A percentile compares a stretch with the other conserved stretches of the same genome.
Conservation (phyloP, 2,797 vertebrate genomes). For the Poecilia velifera region DNA sequence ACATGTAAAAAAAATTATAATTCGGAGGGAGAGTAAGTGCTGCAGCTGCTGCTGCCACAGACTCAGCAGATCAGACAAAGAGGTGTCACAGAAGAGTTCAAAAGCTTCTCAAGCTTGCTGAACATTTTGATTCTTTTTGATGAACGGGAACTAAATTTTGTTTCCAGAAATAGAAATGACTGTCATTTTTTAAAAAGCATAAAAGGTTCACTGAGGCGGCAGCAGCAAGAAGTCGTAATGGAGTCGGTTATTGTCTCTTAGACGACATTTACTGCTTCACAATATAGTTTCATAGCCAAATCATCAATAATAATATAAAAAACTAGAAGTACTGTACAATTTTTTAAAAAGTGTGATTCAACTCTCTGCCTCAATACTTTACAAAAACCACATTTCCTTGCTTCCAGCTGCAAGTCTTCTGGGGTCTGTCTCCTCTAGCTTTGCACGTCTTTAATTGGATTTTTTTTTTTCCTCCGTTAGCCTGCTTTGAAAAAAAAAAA, state of each 20-base stretch:
- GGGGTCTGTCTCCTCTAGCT: neutral
- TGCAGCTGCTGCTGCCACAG: neutral
- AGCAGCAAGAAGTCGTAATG: neutral
- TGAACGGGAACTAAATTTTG: neutral
- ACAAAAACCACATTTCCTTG: neutral
- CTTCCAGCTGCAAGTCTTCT: neutral
- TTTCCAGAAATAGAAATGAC: neutral
- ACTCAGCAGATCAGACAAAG: conserved; percentile 5
- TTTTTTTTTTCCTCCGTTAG: neutral
- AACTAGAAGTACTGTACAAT: too few species aligned
- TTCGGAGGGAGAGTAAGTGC: neutral
- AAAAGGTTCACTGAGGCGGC: neutral
- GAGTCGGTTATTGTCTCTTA: neutral
- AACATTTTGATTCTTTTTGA: neutral
- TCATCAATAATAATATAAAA: neutral
- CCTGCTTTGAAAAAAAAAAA: neutral
- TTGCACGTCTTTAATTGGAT: neutral
- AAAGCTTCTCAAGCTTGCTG: neutral
- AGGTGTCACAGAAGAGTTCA: neutral
- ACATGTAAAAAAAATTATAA: neutral
- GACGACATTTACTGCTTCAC: neutral
- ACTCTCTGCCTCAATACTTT: neutral
- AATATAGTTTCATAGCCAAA: neutral
- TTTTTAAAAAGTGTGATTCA: neutral
- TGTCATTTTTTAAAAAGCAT: neutral